phyloP scores from a whole-genome alignment of 2,113 vertebrate species.

The Cyanistes caeruleus region DNA sequence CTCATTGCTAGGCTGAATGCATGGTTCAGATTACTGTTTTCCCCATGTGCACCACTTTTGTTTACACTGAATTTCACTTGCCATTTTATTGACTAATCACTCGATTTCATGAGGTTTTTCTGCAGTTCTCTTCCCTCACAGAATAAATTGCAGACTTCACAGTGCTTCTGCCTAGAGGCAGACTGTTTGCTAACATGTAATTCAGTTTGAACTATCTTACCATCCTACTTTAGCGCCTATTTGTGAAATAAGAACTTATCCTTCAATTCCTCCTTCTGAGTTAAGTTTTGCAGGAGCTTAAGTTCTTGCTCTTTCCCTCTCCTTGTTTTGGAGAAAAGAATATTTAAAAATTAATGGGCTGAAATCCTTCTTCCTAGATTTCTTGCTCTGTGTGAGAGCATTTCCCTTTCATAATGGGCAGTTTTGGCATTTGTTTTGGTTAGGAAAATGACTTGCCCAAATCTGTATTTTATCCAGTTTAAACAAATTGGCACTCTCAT shows the following conservation, averaged over 20 bases:
- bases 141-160: background rate
- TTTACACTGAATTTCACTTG: constrained; percentile 44
- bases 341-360: background rate
- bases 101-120: background rate
- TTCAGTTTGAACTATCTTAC: background rate
- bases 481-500: background rate
- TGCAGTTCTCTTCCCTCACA: background rate
- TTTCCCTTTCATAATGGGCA: background rate
- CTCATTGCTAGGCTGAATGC: constrained; percentile 23
- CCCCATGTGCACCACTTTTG: constrained; percentile 1
- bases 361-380: background rate
- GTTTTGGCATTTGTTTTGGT: background rate
- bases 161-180: background rate
- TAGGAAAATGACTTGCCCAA: background rate
- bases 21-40: constrained; percentile 25
- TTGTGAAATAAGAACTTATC: background rate
- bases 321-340: background rate
- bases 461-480: background rate
- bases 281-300: background rate
- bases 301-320: background rate
- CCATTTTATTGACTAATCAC: constrained; percentile 49
- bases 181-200: background rate
- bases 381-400: background rate
- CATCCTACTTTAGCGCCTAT: background rate
- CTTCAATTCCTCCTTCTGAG: background rate